Evolutionary conservation across 2,113 vertebrate species (phyloP), one percentile per base, ranked within the genome.

Genomic region (Mormyrus iriodes): DNA sequence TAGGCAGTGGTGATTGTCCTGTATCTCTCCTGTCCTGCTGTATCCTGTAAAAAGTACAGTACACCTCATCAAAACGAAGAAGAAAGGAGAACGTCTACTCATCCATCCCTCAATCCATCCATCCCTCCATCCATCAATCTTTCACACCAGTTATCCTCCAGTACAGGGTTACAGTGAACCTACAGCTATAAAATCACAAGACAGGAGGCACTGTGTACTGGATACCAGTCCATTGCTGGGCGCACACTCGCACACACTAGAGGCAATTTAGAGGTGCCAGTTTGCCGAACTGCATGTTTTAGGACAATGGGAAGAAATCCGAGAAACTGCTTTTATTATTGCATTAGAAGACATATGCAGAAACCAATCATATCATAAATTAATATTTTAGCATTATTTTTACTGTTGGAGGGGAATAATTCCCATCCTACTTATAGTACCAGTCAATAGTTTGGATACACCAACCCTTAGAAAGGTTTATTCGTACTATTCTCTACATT

Each of bases 1-100:
- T 99, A 99, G 39, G 98, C 98, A 8, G 98, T 99, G 86, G 98
- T 99, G 93, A 99, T 99, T 89, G 98, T 99, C 91, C 98, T 96
- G 93, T 99, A 99, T 19, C 98, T 95, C 93, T 99, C 98, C 94
- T 99, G 98, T n/a, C 98, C 98, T 19, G 98, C 98, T 12, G 98
- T 99, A 93, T 99, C 98, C 98, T 99, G 91, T 12, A 91, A 35
- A 89, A 55, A 5, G 27, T 27, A 27, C 15, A 31, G 35, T 4
- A 55, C 82, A 8, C 44, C 39, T 48, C 44, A n/a, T 44, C 21
- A 84, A 48, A n/a, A 46, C 39, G 24, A 48, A 46, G 42, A 46
- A 48, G 0, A 69, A 69, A 13, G 61, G 27, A n/a, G 4, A 13
- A 69, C 0, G 27, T 31, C 3, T 69, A 19, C 61, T 27, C 61